Conservation (phyloP, 2,888 invertebrate genomes). For the Hypena proboscidalis region DNA sequence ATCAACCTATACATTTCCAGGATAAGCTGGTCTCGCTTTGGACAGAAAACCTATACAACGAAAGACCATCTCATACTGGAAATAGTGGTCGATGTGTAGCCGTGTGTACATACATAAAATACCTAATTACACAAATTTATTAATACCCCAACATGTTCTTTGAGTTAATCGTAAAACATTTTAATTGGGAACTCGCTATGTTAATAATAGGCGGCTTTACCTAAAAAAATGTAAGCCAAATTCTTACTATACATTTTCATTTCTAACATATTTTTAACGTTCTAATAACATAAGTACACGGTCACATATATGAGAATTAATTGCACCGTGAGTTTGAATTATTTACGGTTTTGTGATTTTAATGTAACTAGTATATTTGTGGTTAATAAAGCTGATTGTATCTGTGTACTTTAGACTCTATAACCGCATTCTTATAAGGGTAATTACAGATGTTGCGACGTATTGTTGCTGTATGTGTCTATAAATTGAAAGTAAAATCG, state of each 20-base stretch:
- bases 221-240: slow-evolving; percentile 45
- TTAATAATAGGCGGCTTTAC: slow-evolving; percentile 43
- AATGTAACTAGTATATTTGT: slow-evolving; percentile 47
- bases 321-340: slow-evolving; percentile 55
- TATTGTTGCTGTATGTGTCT: slow-evolving; percentile 9
- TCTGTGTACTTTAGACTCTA: slow-evolving; percentile 35
- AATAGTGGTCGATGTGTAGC: too few species aligned
- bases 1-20: too few species aligned
- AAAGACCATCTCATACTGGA: too few species aligned
- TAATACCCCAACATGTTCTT: slow-evolving; percentile 34
- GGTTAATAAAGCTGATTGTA: slow-evolving; percentile 58
- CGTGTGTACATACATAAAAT: slow-evolving; percentile 38
- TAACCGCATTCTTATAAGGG: slow-evolving; percentile 26
- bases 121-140: slow-evolving; percentile 43
- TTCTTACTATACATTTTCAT: slow-evolving; percentile 41
- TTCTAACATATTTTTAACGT: slow-evolving; percentile 39
- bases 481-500: slow-evolving; percentile 19
- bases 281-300: slow-evolving; percentile 45
- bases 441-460: slow-evolving; percentile 23
- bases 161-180: slow-evolving; percentile 38
- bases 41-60: too few species aligned
- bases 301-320: slow-evolving; percentile 56
- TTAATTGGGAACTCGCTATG: slow-evolving; percentile 46
- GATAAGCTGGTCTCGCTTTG: too few species aligned
- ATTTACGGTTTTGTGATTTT: slow-evolving; percentile 56